Evolutionary conservation across 2,888 invertebrate species (phyloP).

Genomic region (Uropetala carovei): DNA sequence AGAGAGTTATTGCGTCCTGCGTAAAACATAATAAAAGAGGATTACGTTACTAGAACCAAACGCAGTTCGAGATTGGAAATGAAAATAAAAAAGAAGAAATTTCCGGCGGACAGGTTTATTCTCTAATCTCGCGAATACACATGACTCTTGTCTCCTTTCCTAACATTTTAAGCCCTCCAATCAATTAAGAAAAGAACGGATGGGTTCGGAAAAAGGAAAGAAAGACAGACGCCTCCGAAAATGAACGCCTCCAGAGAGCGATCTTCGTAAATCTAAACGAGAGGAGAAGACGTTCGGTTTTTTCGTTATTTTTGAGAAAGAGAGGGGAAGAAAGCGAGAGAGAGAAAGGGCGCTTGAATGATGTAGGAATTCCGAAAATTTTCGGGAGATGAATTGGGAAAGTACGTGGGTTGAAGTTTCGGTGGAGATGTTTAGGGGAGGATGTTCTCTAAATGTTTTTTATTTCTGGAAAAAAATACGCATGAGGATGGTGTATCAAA

Average conservation of each 20-base stretch:
- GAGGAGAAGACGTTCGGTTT: background rate
- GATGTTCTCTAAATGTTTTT: background rate
- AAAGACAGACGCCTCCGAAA: conserved; percentile 14
- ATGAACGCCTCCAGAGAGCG: conserved; percentile 5
- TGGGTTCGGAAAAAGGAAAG: background rate
- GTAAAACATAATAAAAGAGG: too few species aligned
- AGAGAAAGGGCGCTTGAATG: background rate
- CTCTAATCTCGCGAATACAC: background rate
- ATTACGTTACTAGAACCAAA: too few species aligned
- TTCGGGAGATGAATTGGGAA: conserved; percentile 20
- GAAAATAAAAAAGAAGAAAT: too few species aligned
- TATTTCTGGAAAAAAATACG: conserved; percentile 3
- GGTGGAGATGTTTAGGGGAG: conserved; percentile 29
- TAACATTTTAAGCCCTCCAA: conserved; percentile 19
- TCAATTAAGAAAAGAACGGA: conserved; percentile 11
- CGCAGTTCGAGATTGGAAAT: too few species aligned
- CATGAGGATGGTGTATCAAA: background rate
- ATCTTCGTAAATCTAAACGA: conserved; percentile 12
- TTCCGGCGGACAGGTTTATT: too few species aligned
- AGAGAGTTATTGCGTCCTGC: too few species aligned
- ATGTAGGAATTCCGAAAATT: conserved; percentile 32
- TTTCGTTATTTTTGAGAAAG: background rate
- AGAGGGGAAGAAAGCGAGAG: background rate
- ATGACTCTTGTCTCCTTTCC: background rate
- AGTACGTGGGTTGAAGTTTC: conserved; percentile 2